Base-by-base conservation (phyloP, 2,797 vertebrate species). In the Molossus molossus region DNA sequence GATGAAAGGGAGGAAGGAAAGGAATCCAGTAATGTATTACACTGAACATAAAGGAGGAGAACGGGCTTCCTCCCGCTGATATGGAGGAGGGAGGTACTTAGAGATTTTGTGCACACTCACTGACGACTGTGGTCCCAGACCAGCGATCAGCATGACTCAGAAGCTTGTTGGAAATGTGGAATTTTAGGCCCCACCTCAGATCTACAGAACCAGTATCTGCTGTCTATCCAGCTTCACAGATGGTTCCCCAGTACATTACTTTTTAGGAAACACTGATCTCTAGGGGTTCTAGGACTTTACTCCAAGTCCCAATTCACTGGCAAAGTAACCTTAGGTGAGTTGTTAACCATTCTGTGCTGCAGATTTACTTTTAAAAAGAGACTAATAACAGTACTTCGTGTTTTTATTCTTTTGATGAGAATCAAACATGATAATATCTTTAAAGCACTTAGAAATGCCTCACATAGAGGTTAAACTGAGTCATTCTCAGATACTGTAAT, bases 361-460 rank as follows among this genome's bases (percentile, higher is more conserved):
- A 93, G 65, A 87, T 85, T 90, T 60, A 76, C 76, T 67, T 87
- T 33, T 92, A 85, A 95, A 87, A 84, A 40, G 45, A 86, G 13
- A 79, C 33, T 79, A 92, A 37, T 85, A 81, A 53, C 64, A 70
- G n/a, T 76, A 65, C 15, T 13, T 87, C 1, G 45, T 60, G 0
- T 40, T 65, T 58, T 69, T 75, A 73, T 53, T 53, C 7, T 84
- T 91, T 90, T 50, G 60, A 87, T 87, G 29, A 89, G 64, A 72
- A 60, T 86, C 75, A 92, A 90, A 76, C 82, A 11, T 9, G 2
- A 20, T 17, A 84, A 14, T 95, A 13, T 65, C 50, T 92, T 94
- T 87, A 84, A 84, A 94, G 18, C 70, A 69, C 53, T 91, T 81
- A 73, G 20, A 84, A 77, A 21, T 55, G 12, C 12, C 12, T n/a